Percentiles rank a stretch among this genome's conserved stretches.
Conservation (phyloP, 2,113 vertebrate genomes). For the Mellivora capensis region DNA sequence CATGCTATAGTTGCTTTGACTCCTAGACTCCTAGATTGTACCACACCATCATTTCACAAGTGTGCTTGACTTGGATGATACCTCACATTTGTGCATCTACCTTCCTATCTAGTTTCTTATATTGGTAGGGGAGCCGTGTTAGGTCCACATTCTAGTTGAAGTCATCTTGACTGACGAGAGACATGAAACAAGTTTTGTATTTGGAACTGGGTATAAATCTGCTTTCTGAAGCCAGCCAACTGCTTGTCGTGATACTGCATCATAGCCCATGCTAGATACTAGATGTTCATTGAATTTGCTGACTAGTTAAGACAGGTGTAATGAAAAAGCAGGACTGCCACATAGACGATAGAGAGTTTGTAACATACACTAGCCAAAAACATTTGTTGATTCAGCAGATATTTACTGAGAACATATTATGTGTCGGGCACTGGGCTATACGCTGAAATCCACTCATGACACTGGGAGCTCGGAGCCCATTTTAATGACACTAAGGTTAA, state of each 20-base stretch:
- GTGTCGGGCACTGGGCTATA: not conserved
- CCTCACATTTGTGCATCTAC: not conserved
- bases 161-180: not conserved
- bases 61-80: not conserved
- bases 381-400: slow-evolving; percentile 1
- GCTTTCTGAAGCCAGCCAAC: not conserved
- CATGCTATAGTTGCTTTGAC: not conserved
- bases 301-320: not conserved
- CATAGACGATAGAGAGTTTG: not conserved
- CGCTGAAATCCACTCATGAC: not conserved
- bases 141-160: not conserved
- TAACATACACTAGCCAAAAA: not conserved
- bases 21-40: not conserved
- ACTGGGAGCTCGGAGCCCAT: not conserved
- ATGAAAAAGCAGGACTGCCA: not conserved
- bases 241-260: not conserved
- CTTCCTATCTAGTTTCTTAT: not conserved
- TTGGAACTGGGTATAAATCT: not conserved
- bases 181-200: not conserved
- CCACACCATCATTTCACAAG: not conserved
- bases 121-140: not conserved
- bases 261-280: not conserved
- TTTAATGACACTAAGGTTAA: not conserved
- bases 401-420: not conserved
- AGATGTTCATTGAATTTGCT: slow-evolving; percentile 13